Evolutionary conservation across 2,797 vertebrate genomes (phyloP).

Genomic region (Danio kyathit): DNA sequence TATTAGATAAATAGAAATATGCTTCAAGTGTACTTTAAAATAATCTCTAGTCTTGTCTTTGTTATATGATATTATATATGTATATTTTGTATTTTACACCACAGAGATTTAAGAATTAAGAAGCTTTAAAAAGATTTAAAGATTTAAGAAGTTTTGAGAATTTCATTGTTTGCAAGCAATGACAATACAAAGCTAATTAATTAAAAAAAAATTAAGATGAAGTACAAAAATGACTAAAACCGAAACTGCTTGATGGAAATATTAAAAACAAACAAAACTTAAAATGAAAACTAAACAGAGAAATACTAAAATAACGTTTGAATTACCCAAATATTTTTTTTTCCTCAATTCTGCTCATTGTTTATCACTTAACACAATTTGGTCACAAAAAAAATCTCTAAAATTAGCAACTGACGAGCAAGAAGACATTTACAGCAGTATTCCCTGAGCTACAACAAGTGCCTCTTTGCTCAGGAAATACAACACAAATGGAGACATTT

Average conservation of each 20-base stretch:
- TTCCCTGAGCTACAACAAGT: slow-evolving; percentile 38
- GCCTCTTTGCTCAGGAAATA: slow-evolving; percentile 29
- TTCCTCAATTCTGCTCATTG: neutral
- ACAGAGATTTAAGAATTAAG: too few relatives aligned
- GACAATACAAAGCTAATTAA: too few relatives aligned
- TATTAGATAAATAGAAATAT: too few relatives aligned
- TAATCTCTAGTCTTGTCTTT: too few relatives aligned
- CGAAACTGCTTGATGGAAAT: neutral
- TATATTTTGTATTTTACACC: too few relatives aligned
- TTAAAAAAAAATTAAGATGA: too few relatives aligned
- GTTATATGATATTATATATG: too few relatives aligned
- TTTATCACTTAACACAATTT: neutral
- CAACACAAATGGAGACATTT: slow-evolving; percentile 49
- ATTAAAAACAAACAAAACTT: neutral
- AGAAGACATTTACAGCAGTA: slow-evolving; percentile 38
- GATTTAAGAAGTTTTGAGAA: too few relatives aligned
- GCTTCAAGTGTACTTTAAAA: too few relatives aligned
- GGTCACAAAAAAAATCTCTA: slow-evolving; percentile 21
- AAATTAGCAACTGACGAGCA: slow-evolving; percentile 34
- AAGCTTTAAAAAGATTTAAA: too few relatives aligned
- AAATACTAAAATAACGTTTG: neutral
- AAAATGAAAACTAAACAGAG: neutral
- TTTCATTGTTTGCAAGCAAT: too few relatives aligned
- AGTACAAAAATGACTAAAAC: neutral
- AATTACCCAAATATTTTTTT: neutral